Percentiles rank a stretch among this genome's conserved stretches.
phyloP scores from a whole-genome alignment of 2,113 vertebrate genomes.

The Takifugu bimaculatus region DNA sequence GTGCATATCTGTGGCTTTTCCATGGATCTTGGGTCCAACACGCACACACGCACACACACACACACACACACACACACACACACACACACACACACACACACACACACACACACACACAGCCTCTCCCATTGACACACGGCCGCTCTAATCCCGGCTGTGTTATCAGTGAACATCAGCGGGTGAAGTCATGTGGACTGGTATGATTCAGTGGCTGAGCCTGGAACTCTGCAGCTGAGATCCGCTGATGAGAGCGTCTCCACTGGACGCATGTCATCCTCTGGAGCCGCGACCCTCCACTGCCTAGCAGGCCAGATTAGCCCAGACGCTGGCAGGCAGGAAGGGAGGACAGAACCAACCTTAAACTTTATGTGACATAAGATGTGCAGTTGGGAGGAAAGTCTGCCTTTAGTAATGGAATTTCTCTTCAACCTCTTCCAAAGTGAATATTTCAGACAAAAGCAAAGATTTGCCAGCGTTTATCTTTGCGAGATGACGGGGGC shows the following conservation, averaged over 20 bases:
- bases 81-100: slow-evolving; percentile 1
- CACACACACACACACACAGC: background rate
- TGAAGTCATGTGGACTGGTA: slow-evolving; percentile 73
- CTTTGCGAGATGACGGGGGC: slow-evolving; percentile 19
- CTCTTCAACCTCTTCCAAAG: background rate
- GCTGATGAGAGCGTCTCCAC: slow-evolving; percentile 53
- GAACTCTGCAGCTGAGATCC: slow-evolving; percentile 42
- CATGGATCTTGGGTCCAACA: slow-evolving; percentile 16
- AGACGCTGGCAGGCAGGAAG: slow-evolving; percentile 27
- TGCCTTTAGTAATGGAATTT: no score
- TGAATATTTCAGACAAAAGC: slow-evolving; percentile 22
- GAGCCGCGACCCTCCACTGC: slow-evolving; percentile 41
- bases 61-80: slow-evolving; percentile 9
- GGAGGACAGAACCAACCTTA: slow-evolving; percentile 39
- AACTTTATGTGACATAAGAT: slow-evolving; percentile 24
- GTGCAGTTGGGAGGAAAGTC: no score
- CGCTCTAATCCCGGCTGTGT: slow-evolving; percentile 51
- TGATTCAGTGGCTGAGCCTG: slow-evolving; percentile 58
- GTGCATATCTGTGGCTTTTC: slow-evolving; percentile 8
- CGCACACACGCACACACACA: slow-evolving; percentile 9
- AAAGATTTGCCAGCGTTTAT: no score
- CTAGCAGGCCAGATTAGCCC: slow-evolving; percentile 42
- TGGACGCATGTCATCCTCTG: slow-evolving; percentile 47
- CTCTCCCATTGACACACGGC: slow-evolving; percentile 18
- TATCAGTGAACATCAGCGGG: slow-evolving; percentile 63